Base-by-base conservation (phyloP, 2,113 vertebrate species). In the Gobio gobio region DNA sequence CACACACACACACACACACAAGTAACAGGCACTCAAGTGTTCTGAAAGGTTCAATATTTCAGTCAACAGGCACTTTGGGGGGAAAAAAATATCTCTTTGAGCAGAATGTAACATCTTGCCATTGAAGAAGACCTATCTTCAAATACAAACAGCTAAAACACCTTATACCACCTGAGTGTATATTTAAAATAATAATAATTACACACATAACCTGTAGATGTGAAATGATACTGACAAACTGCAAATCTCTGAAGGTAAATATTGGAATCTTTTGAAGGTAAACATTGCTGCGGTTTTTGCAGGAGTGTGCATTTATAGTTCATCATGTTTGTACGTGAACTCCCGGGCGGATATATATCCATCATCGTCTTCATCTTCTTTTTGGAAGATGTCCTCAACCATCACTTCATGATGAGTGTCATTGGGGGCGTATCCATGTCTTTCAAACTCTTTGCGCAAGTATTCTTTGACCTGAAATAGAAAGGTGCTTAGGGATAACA, bases 291-390 rank as follows among this genome's bases (percentile, higher is more conserved):
- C 29, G 10, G 56, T 59, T 56, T 56, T 29, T 18, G 20, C 26
- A 68, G 20, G 81, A 68, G 16, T 75, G 80, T 54, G 22, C 75
- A 40, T 90, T 92, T 94, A 99, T 73, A 99, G 94, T 86, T 99
- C 98, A 79, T 99, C 98, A 0, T 98, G 98, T 89, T 95, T 94
- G 92, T 98, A 99, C 0, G 97, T 98, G 88, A 99, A 99, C 91
- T 99, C 98, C 88, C 98, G 95, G 36, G 98, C 95, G 88, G 98
- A 98, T 92, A 99, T 98, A 92, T 95, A 98, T 36, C 98, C 98
- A 6, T 99, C 98, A 73, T 93, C 93, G 87, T 99, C 97, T 92
- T 97, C 94, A 88, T 99, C 98, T 94, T 99, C 98, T 92, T 96
- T 98, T 88, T 95, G 91, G 90, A 99, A 99, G 88, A 99, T 99